Conservation (phyloP, 1,140 invertebrate genomes). For the Oedothorax gibbosus region DNA sequence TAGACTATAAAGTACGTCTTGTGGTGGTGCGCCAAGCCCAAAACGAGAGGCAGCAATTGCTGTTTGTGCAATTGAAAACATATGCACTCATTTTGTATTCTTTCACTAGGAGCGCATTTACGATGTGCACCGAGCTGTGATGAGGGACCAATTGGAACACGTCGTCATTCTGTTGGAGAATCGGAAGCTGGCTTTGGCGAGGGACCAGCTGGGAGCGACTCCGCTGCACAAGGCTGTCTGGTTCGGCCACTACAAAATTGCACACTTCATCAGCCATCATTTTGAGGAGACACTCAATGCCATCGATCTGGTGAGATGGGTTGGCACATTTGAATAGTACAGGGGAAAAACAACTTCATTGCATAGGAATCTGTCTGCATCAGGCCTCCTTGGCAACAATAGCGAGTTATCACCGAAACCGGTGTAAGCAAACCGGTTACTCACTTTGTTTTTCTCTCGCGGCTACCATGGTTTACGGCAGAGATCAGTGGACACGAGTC, state of each 20-base stretch:
- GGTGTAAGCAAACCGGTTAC: too few species aligned
- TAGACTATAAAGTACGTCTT: too few species aligned
- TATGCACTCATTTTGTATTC: neutral
- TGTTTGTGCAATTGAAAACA: neutral
- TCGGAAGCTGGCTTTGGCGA: conserved; percentile 86
- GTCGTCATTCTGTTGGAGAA: conserved; percentile 85
- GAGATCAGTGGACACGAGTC: too few species aligned
- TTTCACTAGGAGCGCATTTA: conserved; percentile 63
- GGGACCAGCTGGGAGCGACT: conserved; percentile 87
- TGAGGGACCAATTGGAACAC: conserved; percentile 84
- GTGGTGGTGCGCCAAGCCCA: too few species aligned
- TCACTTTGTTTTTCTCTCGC: too few species aligned
- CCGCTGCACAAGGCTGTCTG: conserved; percentile 92
- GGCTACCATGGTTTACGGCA: too few species aligned
- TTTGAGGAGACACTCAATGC: conserved; percentile 62
- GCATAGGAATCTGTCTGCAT: too few species aligned
- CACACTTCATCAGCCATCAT: conserved; percentile 74
- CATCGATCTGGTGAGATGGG: conserved; percentile 60
- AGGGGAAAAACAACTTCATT: too few species aligned
- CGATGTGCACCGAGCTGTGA: conserved; percentile 77
- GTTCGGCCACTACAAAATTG: conserved; percentile 86
- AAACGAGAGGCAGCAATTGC: neutral
- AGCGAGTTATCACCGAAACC: too few species aligned
- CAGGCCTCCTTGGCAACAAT: too few species aligned
- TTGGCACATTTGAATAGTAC: neutral